Base-by-base conservation (phyloP, 2,113 vertebrate genomes). In the Percina caprodes region DNA sequence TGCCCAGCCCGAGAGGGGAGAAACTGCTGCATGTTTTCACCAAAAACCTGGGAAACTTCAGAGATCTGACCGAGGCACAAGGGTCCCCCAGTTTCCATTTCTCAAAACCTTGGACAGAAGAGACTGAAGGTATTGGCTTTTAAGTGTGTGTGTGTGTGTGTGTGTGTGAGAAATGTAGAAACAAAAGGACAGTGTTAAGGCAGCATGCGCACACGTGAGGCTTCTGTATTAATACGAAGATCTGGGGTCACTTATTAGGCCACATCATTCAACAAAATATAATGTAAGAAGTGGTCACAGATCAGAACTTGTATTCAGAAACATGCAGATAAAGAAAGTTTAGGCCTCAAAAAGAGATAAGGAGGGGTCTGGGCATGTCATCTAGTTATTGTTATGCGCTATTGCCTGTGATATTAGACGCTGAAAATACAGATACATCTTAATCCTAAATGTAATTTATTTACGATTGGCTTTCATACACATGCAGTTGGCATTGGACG, bases 91-190 rank as follows among this genome's bases (percentile, higher is more conserved):
- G 4, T 51, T 78, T 69, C 48, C 39, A 86, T 42, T 56, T 82
- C 24, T 77, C 26, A 59, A 69, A 81, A 30, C 18, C 42, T 72
- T 87, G 77, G 85, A 85, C 74, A 4, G 15, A 75, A 71, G 79
- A 92, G 56, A 75, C 76, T 86, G 58, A 94, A 62, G 89, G 92
- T 93, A 92, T 55, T 80, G 73, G 83, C 45, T 26, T 83, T 2
- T 69, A 66, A 67, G 6, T 71, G 5, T 62, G 39, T 58, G 39
- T 59, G 68, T 58, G 58, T 70, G 19, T 67, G 52, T 71, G 66
- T 39, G 42, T 35, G 33, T 35, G 33, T 35, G 33, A 33, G 33
- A 10, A 46, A 21, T 13, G 16, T 42, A 19, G 30, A 59, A 63
- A 75, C 33, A 58, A 45, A 16, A 69, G 4, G 21, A n/a, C 35